Evolutionary conservation across 2,888 invertebrate genomes (phyloP).

Genomic region (Muschampia plurimacula): DNA sequence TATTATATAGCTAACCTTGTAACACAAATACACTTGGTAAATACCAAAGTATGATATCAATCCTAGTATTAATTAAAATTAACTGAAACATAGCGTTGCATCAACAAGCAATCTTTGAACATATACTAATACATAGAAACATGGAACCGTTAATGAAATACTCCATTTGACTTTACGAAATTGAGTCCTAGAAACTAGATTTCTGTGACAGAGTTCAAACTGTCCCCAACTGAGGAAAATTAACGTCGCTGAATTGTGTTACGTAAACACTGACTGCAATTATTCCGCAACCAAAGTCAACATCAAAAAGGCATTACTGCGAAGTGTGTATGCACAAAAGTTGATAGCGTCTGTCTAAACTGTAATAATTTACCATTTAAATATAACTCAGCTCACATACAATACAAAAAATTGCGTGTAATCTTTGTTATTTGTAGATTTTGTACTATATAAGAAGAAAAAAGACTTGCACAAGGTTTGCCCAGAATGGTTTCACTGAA

Average conservation of each 20-base stretch:
- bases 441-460: too few species aligned
- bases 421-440: too few species aligned
- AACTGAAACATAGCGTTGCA: neutral
- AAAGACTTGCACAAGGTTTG: too few species aligned
- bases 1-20: too few species aligned
- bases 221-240: slow-evolving; percentile 33
- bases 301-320: slow-evolving; percentile 35
- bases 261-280: slow-evolving; percentile 33
- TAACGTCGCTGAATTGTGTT: slow-evolving; percentile 33
- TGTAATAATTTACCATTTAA: slow-evolving; percentile 4
- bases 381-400: neutral
- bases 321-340: slow-evolving; percentile 19
- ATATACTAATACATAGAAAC: slow-evolving; percentile 15
- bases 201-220: slow-evolving; percentile 34
- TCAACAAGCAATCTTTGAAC: neutral
- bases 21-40: too few species aligned
- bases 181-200: slow-evolving; percentile 30
- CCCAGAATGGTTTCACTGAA: too few species aligned
- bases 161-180: slow-evolving; percentile 29
- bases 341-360: slow-evolving; percentile 7
- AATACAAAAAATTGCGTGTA: neutral
- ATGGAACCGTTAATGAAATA: slow-evolving; percentile 33
- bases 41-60: too few species aligned
- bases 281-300: slow-evolving; percentile 34
- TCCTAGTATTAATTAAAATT: too few species aligned